These are phyloP conservation scores for Camponotus pennsylvanicus DNA, from an alignment of 1,140 invertebrate species.

Conservation along the genomic window DNA sequence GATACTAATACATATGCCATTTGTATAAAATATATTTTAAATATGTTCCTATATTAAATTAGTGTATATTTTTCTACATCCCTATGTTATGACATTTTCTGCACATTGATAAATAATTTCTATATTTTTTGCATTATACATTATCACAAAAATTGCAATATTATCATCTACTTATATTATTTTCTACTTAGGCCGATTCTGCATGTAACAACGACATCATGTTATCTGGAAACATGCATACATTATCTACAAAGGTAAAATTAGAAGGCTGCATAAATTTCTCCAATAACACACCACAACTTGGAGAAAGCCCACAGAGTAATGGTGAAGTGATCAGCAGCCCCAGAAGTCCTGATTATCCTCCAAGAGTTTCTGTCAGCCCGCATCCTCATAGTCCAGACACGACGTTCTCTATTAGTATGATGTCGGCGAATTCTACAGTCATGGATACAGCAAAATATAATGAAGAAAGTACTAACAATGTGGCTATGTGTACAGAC, in stretches of 20 bases:
- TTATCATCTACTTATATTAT: neutral
- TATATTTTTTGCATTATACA: neutral
- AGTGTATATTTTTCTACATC: neutral
- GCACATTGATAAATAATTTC: neutral
- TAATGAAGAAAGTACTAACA: conserved; percentile 53
- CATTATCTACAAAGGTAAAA: conserved; percentile 64
- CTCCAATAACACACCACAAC: conserved; percentile 79
- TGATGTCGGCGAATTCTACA: conserved; percentile 68
- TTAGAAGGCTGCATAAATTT: conserved; percentile 79
- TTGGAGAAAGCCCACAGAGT: conserved; percentile 82
- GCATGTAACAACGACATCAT: conserved; percentile 69
- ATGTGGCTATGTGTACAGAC: conserved; percentile 40
- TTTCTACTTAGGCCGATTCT: conserved; percentile 74
- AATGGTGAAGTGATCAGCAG: conserved; percentile 78
- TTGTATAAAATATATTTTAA: conserved; percentile 29
- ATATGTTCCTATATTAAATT: neutral
- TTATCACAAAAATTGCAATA: no score
- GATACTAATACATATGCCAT: neutral
- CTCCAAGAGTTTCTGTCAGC: conserved; percentile 78
- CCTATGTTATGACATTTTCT: neutral
- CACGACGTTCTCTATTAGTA: conserved; percentile 72
- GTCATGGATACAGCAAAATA: conserved; percentile 75
- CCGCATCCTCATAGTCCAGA: conserved; percentile 75
- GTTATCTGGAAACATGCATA: conserved; percentile 60
- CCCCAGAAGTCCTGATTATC: conserved; percentile 84